Evolutionary conservation across 2,113 vertebrate genomes (phyloP).

Genomic region (Aphyosemion australe): DNA sequence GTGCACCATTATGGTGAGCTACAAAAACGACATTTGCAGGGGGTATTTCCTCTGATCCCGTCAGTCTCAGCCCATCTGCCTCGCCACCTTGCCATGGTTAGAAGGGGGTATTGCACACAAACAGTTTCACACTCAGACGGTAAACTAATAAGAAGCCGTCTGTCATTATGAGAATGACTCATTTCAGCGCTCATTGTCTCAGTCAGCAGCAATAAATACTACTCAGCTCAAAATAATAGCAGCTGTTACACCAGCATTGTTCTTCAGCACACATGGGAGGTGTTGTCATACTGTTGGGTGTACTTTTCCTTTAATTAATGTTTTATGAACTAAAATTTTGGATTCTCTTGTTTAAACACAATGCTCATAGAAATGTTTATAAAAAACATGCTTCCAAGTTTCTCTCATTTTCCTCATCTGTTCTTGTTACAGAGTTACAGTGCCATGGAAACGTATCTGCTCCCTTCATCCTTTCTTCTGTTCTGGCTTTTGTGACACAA

Average conservation of each 20-base stretch:
- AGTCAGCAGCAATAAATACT: constrained; percentile 39
- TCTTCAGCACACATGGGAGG: constrained; percentile 5
- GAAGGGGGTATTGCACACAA: constrained; percentile 37
- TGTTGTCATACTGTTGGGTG: constrained; percentile 11
- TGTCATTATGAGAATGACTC: constrained; percentile 48
- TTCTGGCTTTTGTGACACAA: too few relatives aligned
- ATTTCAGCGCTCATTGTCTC: constrained; percentile 33
- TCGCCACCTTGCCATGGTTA: constrained; percentile 42
- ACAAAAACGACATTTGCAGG: constrained; percentile 37
- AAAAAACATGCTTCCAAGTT: too few relatives aligned
- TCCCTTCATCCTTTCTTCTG: too few relatives aligned
- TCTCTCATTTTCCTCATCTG: too few relatives aligned
- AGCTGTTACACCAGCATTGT: constrained; percentile 20
- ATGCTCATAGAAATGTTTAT: too few relatives aligned
- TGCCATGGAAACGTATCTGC: too few relatives aligned
- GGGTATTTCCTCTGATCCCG: constrained; percentile 60
- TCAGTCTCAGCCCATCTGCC: constrained; percentile 66
- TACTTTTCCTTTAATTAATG: constrained; percentile 1
- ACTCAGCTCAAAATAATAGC: constrained; percentile 35
- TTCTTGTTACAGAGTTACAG: too few relatives aligned
- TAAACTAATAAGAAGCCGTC: constrained; percentile 34
- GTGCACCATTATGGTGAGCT: constrained; percentile 48
- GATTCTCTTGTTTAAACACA: too few relatives aligned
- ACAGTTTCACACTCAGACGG: constrained; percentile 20
- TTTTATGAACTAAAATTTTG: background rate